Base-by-base conservation (phyloP, 37 sponge, comb jelly and placozoan species). In the Bolinopsis microptera region DNA sequence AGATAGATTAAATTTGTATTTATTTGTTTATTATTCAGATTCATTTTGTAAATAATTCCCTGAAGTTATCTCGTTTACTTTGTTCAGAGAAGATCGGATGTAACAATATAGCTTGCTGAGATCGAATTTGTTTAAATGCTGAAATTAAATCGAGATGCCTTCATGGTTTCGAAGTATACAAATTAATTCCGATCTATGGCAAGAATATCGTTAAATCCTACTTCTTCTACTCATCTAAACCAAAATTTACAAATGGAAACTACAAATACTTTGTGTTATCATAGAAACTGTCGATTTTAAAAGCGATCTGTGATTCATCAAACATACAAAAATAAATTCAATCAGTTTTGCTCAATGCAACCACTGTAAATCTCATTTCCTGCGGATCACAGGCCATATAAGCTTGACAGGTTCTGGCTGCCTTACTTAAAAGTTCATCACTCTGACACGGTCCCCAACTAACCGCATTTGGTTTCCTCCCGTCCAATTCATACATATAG, bases 361-460 rank as follows among this genome's bases (percentile, higher is more conserved):
- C 94, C 0, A 98, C 76, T 18, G 96, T 97, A 92, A 98, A 98
- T 34, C 95, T 94, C 86, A 96, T 69, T 86, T 98, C 99, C 80
- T 61, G 37, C 0, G 97, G 97, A 92, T 97, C 98, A 36, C 97
- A 39, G 24, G 93, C 92, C 99, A 98, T 98, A 92, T 96, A 97
- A 23, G 75, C 38, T 90, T 97, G 95, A 41, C 97, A 96, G 31
- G 96, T 97, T 69, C 39, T 69, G 28, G 97, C 97, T 35, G 95
- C 97, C 93, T 96, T 97, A 96, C 82, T 30, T 33, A 80, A 80
- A 34, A 80, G 23, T 5, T 80, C 82, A 8, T 35, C 36, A 16
- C 22, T 35, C 37, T 16, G 32, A 33, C 35, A 32, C 8, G 38
- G 82, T 80, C 82, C 82, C 82, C 82, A 80, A 34, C 32, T 35